Evolutionary conservation across 92 coral and sea anemone genomes (phyloP).

Genomic region (Bergia sp.): DNA sequence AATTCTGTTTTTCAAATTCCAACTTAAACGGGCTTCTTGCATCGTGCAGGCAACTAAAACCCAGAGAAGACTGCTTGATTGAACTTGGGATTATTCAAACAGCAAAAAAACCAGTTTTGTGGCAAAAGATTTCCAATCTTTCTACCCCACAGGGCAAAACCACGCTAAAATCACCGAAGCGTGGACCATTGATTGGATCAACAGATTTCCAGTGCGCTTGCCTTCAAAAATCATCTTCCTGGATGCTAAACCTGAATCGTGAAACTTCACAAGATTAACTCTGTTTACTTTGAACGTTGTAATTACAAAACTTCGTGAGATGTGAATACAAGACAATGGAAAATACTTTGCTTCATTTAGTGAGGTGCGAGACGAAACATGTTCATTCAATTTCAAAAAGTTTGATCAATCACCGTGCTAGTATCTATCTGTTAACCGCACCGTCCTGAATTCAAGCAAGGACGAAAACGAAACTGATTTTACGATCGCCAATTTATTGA

Average conservation of each 20-base stretch:
- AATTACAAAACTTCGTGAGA: conserved; percentile 41
- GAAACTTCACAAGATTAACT: conserved; percentile 46
- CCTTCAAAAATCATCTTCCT: conserved; percentile 25
- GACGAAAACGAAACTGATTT: conserved; percentile 1
- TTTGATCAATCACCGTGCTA: neutral
- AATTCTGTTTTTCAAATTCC: conserved; percentile 47
- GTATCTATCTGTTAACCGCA: conserved; percentile 1
- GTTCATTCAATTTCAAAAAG: conserved; percentile 19
- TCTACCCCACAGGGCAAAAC: conserved; percentile 32
- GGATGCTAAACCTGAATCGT: conserved; percentile 17
- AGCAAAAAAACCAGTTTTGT: conserved; percentile 24
- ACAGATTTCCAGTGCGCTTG: neutral
- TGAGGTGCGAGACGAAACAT: conserved; percentile 20
- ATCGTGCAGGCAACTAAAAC: conserved; percentile 13
- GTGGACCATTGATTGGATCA: conserved; percentile 13
- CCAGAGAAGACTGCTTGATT: neutral
- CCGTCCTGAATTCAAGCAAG: conserved; percentile 3
- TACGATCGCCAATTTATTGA: neutral
- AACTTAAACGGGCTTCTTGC: conserved; percentile 36
- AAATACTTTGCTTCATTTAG: conserved; percentile 17
- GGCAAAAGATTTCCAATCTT: conserved; percentile 34
- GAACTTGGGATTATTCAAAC: neutral
- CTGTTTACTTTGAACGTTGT: conserved; percentile 31
- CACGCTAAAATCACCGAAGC: conserved; percentile 43
- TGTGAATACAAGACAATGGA: conserved; percentile 24